Evolutionary conservation across 1,140 invertebrate species (phyloP), one percentile per base, ranked within the genome.

Genomic region (Monomorium pharaonis): DNA sequence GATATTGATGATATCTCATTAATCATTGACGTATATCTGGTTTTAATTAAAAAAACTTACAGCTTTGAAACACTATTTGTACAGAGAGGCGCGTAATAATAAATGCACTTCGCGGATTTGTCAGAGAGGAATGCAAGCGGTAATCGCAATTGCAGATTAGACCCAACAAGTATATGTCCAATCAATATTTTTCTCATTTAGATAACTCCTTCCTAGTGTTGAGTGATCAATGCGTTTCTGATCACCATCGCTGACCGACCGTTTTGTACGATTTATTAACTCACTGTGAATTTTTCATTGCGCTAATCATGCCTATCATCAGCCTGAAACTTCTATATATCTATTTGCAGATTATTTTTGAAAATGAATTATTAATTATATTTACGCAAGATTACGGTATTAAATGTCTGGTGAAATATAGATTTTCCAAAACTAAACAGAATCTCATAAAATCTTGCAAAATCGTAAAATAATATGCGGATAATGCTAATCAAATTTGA

Each of bases 1-100:
- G 77, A 80, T 80, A 80, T 80, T 80, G 77, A 80, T 80, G 65
- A 49, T 24, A 27, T 24, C 54, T 81, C 69, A 81, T 81, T 72
- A 72, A 81, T 81, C 78, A 81, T 69, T 30, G 33, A 30, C 37
- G 14, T 51, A 37, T 44, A 56, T 70, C 33, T 44, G 78, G 72
- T 56, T 81, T 81, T 27, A 27, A 70, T 44, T 81, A 56, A 16
- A 56, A 60, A 80, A 70, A 70, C 21, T 56, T 12, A 18, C 49
- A 12, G 4, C 30, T 69, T 44, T 49, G 30, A 67, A 67, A 69
- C 33, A 44, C 37, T 56, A 70, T 70, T 81, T 27, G 33, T 37
- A 42, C 7, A 58, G 54, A 54, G 33, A 70, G 21, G 18, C 33
- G 18, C 49, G 24, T 49, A 65, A 9, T 70, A 81, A 81, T 70